phyloP scores from a whole-genome alignment of 2,888 invertebrate genomes.

The Ectobius pallidus region DNA sequence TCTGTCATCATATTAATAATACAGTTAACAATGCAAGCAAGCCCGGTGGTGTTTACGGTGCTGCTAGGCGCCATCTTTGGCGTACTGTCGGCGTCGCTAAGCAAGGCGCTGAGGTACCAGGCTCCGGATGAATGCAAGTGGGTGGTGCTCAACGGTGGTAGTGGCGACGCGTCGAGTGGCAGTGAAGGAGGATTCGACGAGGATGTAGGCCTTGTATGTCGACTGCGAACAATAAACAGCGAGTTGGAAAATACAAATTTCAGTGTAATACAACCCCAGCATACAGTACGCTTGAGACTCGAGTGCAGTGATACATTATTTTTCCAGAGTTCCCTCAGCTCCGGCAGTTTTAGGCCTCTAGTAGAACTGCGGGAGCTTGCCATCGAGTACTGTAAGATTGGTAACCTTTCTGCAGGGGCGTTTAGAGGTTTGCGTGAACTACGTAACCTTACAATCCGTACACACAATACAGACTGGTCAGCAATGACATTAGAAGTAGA shows the following conservation, averaged over 20 bases:
- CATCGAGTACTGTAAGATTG: constrained; percentile 83
- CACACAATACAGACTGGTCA: constrained; percentile 85
- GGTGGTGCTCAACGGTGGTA: constrained; percentile 64
- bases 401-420: constrained; percentile 80
- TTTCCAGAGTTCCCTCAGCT: constrained; percentile 78
- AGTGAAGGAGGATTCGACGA: constrained; percentile 56
- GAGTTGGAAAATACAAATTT: constrained; percentile 83
- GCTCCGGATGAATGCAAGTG: constrained; percentile 84
- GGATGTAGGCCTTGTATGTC: constrained; percentile 74
- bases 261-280: constrained; percentile 82
- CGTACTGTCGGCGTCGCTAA: constrained; percentile 64
- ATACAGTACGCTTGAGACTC: constrained; percentile 75
- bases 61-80: constrained; percentile 66
- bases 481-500: constrained; percentile 80
- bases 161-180: constrained; percentile 34
- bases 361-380: constrained; percentile 77
- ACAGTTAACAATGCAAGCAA: constrained; percentile 46
- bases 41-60: constrained; percentile 64
- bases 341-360: constrained; percentile 77
- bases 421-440: constrained; percentile 79
- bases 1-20: background rate
- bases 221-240: constrained; percentile 78
- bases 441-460: constrained; percentile 78
- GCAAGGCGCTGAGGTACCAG: constrained; percentile 71
- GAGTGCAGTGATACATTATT: constrained; percentile 82